Base-by-base conservation (phyloP, 1,140 invertebrate species). In the Drosophila azteca region DNA sequence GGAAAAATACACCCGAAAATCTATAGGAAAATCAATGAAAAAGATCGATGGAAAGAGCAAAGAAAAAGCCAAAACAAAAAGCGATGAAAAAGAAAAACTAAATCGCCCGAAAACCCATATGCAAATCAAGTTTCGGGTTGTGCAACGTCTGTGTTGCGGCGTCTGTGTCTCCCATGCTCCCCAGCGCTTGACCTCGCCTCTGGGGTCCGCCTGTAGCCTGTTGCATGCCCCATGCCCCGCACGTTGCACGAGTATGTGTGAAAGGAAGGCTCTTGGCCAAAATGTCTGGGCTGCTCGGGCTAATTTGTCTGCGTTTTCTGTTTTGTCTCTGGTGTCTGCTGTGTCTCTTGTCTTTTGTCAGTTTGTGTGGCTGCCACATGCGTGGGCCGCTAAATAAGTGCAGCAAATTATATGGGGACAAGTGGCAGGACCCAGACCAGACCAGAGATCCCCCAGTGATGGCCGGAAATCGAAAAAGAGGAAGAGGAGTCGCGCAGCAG, bases 381-480 rank as follows among this genome's bases (percentile, higher is more conserved):
- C 82, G 82, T 85, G 84, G 82, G 82, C 26, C 31, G 82, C 59
- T 85, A 85, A 85, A 85, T 85, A 87, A 85, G 82, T 87, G 82
- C 82, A 75, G 82, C 78, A 85, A 85, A 85, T 85, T 85, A 85
- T 85, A 87, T 87, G 78, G 82, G 71, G 74, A 85, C 81, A 85
- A 85, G 81, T 85, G 82, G 65, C 74, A 52, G 60, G 24, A 26
- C 24, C 8, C 45, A 49, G 22, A 41, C 15, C 24, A n/a, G n/a
- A n/a, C n/a, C n/a, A n/a, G n/a, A n/a, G n/a, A n/a, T n/a, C n/a
- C n/a, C n/a, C 35, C 11, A 3, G 17, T 13, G 29, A 35, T 49
- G 65, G 63, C 82, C 82, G 82, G 82, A 85, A 87, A 85, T 73
- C 52, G 57, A 76, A 65, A 65, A 69, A 81, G 70, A 67, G 63